A percentile compares a stretch with the other conserved stretches of the same genome.
These are phyloP conservation scores for Alauda arvensis DNA, from an alignment of 2,797 vertebrate species.

Conservation along the genomic window DNA sequence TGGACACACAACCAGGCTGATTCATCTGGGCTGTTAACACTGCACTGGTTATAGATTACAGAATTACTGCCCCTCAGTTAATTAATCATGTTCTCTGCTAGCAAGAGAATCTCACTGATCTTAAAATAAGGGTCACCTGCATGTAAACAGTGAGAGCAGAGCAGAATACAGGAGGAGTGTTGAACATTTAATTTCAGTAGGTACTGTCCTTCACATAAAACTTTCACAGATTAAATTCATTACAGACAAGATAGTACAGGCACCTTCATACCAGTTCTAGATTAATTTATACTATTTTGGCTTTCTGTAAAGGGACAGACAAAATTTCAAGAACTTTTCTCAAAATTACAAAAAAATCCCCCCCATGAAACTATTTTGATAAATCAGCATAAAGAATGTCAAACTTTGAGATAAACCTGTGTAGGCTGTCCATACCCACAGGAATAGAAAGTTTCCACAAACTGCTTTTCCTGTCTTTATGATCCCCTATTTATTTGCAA, in stretches of 20 bases:
- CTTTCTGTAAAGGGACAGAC: neutral
- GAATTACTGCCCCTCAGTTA: neutral
- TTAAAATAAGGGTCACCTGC: neutral
- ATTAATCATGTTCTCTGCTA: neutral
- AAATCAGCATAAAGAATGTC: neutral
- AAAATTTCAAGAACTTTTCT: neutral
- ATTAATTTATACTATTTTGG: neutral
- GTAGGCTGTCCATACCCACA: neutral
- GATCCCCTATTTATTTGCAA: neutral
- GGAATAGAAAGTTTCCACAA: neutral
- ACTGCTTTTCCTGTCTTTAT: neutral
- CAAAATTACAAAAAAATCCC: neutral
- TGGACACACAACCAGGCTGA: neutral
- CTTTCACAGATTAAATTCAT: neutral
- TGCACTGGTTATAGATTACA: neutral
- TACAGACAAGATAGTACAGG: rapidly evolving
- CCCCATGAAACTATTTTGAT: neutral
- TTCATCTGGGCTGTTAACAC: neutral
- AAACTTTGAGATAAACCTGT: neutral
- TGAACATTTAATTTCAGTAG: neutral
- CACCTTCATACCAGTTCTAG: neutral
- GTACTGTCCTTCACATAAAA: neutral
- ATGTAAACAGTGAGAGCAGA: neutral
- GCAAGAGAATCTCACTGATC: neutral
- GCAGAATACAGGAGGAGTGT: neutral